Evolutionary conservation across 2,888 invertebrate species (phyloP), one percentile per base, ranked within the genome.

Genomic region (Dilophus febrilis): DNA sequence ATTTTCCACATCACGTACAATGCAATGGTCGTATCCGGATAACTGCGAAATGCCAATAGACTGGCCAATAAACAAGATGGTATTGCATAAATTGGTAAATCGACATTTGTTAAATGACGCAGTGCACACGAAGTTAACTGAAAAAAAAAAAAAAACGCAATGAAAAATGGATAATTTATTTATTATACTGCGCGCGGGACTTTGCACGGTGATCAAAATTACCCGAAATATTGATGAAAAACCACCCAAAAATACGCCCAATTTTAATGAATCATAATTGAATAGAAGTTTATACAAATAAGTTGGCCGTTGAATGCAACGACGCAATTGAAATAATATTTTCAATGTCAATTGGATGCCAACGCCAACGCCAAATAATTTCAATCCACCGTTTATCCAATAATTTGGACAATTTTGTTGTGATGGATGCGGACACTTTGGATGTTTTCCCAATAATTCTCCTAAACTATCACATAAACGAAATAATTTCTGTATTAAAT

Each of bases 1-100:
- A 77, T 70, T 64, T 87, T 87, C 79, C 85, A 84, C 62, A 82
- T 70, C 6, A 81, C 71, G 57, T 86, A 87, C 22, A 86, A 65
- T n/a, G 85, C 77, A 38, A 86, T 69, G 1, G 82, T 79, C 32
- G 75, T 74, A 51, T 79, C 81, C 27, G 81, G 80, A 59, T 79
- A 85, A 49, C 74, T 72, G 19, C 67, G 62, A 65, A 86, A 82
- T 28, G 78, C 67, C n/a, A n/a, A n/a, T 36, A 72, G 56, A 32
- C 82, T 81, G 5, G 81, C 78, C 13, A 81, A 49, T 40, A 80
- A 59, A 14, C 80, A 83, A 6, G 83, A 77, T 29, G 79, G 70
- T 48, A 81, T 58, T 1, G 81, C 80, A 56, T 74, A 71, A 12
- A 64, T 50, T 10, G 71, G 61, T 41, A 71, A 68, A 55, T 84